phyloP scores from a whole-genome alignment of 2,888 invertebrate species.

The Chironomus riparius region DNA sequence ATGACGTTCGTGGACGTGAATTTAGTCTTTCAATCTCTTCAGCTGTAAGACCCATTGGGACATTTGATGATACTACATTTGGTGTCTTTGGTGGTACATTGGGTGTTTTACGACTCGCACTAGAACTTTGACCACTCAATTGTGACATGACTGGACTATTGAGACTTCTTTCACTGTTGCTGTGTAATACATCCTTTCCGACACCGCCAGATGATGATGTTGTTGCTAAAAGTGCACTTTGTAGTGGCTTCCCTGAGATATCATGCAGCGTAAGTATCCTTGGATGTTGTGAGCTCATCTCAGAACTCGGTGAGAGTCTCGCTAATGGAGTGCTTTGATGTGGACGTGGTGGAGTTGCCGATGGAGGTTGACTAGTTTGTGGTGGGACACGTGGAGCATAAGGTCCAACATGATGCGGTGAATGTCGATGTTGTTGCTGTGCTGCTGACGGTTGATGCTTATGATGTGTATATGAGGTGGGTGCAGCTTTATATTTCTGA shows the following conservation, averaged over 20 bases:
- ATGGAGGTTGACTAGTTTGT: constrained; percentile 58
- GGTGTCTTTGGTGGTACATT: constrained; percentile 60
- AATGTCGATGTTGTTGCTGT: constrained; percentile 65
- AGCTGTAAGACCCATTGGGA: constrained; percentile 76
- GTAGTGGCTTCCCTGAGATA: constrained; percentile 85
- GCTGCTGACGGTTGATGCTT: constrained; percentile 59
- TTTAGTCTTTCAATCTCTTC: constrained; percentile 89
- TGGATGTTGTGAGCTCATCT: constrained; percentile 83
- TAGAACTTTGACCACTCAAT: constrained; percentile 76
- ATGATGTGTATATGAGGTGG: constrained; percentile 65
- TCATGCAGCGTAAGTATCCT: constrained; percentile 87
- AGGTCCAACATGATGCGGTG: constrained; percentile 64
- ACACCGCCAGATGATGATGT: constrained; percentile 83
- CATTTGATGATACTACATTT: constrained; percentile 49
- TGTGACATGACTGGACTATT: constrained; percentile 91
- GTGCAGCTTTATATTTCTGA: constrained; percentile 74
- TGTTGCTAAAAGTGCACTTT: constrained; percentile 79
- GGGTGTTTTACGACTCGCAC: constrained; percentile 65
- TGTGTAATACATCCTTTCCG: constrained; percentile 79
- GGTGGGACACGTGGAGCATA: constrained; percentile 66
- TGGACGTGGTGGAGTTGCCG: constrained; percentile 56
- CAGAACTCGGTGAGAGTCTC: constrained; percentile 82
- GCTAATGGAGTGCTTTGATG: constrained; percentile 88
- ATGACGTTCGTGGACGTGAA: constrained; percentile 77
- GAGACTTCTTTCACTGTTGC: constrained; percentile 82